Base-by-base conservation (phyloP, 1,140 invertebrate genomes). In the Aphaenogaster floridana region DNA sequence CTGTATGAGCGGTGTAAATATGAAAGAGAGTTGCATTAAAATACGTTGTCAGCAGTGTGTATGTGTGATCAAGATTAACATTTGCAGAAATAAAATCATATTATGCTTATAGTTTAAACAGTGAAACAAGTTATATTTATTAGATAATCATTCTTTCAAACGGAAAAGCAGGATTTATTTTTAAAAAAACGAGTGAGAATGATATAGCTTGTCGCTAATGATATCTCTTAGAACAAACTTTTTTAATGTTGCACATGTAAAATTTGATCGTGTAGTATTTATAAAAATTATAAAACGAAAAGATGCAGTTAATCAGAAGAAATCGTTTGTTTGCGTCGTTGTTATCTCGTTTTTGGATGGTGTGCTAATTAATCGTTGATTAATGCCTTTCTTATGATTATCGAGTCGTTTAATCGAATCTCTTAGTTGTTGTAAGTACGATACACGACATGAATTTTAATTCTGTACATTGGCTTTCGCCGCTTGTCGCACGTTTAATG, bases 391-490 rank as follows among this genome's bases (percentile, higher is more conserved):
- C 68, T 83, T 83, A 59, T 59, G 15, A 42, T 48, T 28, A 42
- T 9, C 52, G 42, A 74, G 39, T 48, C 39, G 17, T 74, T 74
- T 83, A 83, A 83, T 83, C 59, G 52, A 83, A 74, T 83, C 42
- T 74, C 42, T 83, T 74, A 83, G 68, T n/a, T 9, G 66, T 42
- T 54, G 42, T 28, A 81, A 72, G 74, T 59, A 72, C 79, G 39
- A 83, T 59, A 57, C 79, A 59, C 52, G 52, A 74, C 13, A 42
- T 48, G 68, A 83, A 83, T 83, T 45, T 83, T 74, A 83, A 83
- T 74, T 74, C 42, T 21, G 68, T 72, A n/a, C 36, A 4, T 54
- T 69, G 36, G 48, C 78, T 69, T 69, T 69, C n/a, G n/a, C 13
- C 13, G n/a, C 21, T 72, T n/a, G 52, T 59, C 52, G 42, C 42